A percentile compares a stretch with the other conserved stretches of the same genome.
Evolutionary conservation across 2,888 invertebrate genomes (phyloP).

Genomic region (Xestobium rufovillosum): DNA sequence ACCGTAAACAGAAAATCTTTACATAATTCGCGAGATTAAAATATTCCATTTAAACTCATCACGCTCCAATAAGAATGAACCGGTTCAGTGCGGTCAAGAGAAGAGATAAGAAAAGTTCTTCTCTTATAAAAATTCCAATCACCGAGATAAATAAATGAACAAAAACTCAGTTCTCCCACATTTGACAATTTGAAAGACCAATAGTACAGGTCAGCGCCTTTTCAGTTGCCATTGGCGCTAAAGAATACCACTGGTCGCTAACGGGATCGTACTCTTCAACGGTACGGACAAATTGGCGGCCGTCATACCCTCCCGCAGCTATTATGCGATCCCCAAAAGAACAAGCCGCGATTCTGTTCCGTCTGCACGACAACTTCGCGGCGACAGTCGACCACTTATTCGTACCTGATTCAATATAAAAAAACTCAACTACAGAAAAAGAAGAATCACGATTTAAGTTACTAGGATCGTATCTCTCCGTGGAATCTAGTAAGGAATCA

Average conservation of each 20-base stretch:
- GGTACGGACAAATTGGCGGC: conserved; percentile 75
- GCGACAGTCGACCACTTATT: conserved; percentile 86
- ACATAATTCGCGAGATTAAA: no score
- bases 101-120: no score
- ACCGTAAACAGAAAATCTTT: no score
- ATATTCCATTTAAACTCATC: no score
- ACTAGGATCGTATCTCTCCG: conserved; percentile 73
- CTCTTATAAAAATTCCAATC: no score
- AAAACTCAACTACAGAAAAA: no score
- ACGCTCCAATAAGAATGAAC: no score
- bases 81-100: no score
- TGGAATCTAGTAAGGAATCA: conserved; percentile 78
- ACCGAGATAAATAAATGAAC: no score
- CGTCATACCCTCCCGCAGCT: conserved; percentile 88
- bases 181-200: conserved; percentile 39
- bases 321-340: conserved; percentile 74
- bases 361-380: conserved; percentile 69
- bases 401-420: conserved; percentile 57
- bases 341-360: conserved; percentile 86
- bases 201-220: conserved; percentile 87
- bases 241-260: conserved; percentile 68
- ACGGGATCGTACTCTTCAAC: conserved; percentile 88
- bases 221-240: conserved; percentile 72
- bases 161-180: not conserved
- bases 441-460: conserved; percentile 20